Evolutionary conservation across 2,797 vertebrate species (phyloP), one percentile per base, ranked within the genome.

Genomic region (Merluccius polli): DNA sequence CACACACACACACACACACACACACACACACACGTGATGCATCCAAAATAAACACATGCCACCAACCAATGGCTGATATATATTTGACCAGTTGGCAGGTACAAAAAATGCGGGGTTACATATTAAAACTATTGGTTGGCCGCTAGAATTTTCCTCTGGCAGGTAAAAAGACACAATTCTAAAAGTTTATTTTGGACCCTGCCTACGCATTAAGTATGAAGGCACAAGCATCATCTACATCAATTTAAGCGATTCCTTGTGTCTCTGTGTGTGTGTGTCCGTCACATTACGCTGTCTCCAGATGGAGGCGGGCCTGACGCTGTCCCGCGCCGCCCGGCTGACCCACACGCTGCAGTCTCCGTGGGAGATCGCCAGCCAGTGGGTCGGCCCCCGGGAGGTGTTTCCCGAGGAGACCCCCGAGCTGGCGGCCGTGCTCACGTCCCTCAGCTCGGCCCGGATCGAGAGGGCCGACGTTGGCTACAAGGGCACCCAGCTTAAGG

Each of bases 381-480:
- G 98, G 98, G 98, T 99, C 73, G 97, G 98, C 73, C 98, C 98
- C 0, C 94, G 97, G 11, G 98, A 99, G 89, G 97, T 99, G 59
- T 99, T 98, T 83, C 98, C 98, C 0, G 98, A 99, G 81, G 97
- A 99, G 83, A 98, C 97, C 0, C 98, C 97, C 0, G 98, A 99
- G 88, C 92, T 99, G 76, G 97, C 97, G 0, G 97, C 98, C 0
- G 95, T 99, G 77, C 94, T 99, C 88, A 95, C 95, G 1, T 93
- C 97, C 79, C 95, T 99, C 92, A 92, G 93, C 67, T 93, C 92
- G 0, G 95, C 97, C 83, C 94, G 90, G 70, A 95, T 99, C 71
- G 84, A 98, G 75, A 95, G 96, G 74, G 97, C 98, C 0, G 97
- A 99, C 0, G 97, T 99, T 80, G 98, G 98, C 7, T 99, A 98